A percentile compares a stretch with the other conserved stretches of the same genome.
Evolutionary conservation across 2,888 invertebrate genomes (phyloP).

Genomic region (Trypoxylon attenuatum): DNA sequence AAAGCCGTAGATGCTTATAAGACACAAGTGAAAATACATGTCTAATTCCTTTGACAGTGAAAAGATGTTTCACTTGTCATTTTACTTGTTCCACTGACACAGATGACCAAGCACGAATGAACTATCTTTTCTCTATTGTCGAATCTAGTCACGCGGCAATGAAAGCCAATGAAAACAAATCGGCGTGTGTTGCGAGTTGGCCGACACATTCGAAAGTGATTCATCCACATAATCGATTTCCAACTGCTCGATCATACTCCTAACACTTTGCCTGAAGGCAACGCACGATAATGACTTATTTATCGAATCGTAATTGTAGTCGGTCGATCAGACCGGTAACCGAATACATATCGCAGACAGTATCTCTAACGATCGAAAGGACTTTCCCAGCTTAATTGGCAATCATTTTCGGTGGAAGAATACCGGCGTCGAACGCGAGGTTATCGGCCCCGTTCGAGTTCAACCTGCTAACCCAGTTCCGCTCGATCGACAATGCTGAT

Average conservation of each 20-base stretch:
- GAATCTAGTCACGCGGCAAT: constrained; percentile 32
- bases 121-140: not conserved
- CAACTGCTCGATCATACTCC: not conserved
- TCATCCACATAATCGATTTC: not conserved
- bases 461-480: constrained; percentile 59
- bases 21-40: not conserved
- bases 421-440: constrained; percentile 32
- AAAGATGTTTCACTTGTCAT: constrained; percentile 36
- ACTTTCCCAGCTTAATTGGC: constrained; percentile 1
- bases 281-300: constrained; percentile 3
- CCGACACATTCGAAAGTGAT: constrained; percentile 35
- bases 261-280: not conserved
- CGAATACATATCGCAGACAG: not conserved
- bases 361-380: not conserved
- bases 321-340: not conserved
- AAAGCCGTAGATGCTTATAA: not conserved
- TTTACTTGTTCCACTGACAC: constrained; percentile 39
- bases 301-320: not conserved
- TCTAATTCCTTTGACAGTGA: not conserved
- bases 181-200: not conserved
- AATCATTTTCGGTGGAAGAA: constrained; percentile 17
- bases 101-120: constrained; percentile 9
- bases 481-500: constrained; percentile 56
- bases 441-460: constrained; percentile 52
- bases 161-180: constrained; percentile 33